Conservation (phyloP, 2,113 vertebrate genomes). For the Phocoena phocoena region DNA sequence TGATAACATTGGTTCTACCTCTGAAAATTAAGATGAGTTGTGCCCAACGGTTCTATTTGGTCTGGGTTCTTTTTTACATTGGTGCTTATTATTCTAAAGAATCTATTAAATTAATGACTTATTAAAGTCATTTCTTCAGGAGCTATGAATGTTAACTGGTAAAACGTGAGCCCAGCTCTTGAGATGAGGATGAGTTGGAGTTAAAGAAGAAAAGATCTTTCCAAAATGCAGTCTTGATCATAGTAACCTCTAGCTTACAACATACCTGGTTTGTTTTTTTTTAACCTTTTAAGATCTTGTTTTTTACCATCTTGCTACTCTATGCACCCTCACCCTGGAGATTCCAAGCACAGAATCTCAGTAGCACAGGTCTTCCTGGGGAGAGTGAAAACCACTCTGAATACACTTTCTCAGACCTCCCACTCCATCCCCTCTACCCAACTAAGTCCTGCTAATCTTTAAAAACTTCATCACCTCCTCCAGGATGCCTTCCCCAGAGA, state of each 20-base stretch:
- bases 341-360: not conserved
- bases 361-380: not conserved
- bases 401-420: not conserved
- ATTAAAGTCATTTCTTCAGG: not conserved
- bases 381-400: not conserved
- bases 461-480: not conserved
- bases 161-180: not conserved
- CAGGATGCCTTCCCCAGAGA: not conserved
- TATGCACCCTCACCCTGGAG: not conserved
- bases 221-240: not conserved
- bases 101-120: not conserved
- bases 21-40: not conserved
- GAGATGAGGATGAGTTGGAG: not conserved
- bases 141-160: not conserved
- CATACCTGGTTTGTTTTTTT: rapidly evolving
- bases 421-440: not conserved
- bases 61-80: not conserved
- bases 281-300: not conserved
- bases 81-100: not conserved
- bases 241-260: not conserved
- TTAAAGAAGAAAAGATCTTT: constrained; percentile 8
- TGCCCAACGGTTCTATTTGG: not conserved
- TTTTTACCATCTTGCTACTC: not conserved
- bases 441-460: not conserved
- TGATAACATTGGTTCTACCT: not conserved